Percentiles rank a stretch among this genome's conserved stretches.
These are phyloP conservation scores for Avahi laniger DNA, from an alignment of 2,797 vertebrate species.

Conservation along the genomic window DNA sequence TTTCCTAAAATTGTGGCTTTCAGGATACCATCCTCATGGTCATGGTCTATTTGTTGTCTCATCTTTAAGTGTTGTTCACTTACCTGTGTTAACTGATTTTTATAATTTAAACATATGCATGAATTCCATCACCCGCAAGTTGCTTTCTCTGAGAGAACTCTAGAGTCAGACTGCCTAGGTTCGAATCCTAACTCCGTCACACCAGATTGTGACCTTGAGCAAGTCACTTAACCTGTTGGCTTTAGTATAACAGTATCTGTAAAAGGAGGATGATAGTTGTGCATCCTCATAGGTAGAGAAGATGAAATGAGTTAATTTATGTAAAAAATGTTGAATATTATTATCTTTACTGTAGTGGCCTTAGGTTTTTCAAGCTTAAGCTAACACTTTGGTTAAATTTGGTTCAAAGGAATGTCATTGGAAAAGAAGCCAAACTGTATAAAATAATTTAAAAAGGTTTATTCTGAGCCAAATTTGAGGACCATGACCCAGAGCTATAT, in stretches of 20 bases:
- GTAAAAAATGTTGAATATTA: not conserved
- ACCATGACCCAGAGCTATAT: not conserved
- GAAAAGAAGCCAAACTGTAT: not conserved
- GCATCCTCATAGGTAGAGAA: not conserved
- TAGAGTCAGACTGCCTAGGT: too few species aligned
- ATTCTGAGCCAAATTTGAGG: not conserved
- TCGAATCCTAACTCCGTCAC: not conserved
- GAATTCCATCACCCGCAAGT: not conserved
- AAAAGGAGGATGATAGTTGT: not conserved
- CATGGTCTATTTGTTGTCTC: not conserved
- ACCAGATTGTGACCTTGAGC: not conserved
- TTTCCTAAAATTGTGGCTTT: not conserved
- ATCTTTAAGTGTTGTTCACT: not conserved
- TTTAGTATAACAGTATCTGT: not conserved
- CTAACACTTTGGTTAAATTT: not conserved
- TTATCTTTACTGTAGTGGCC: not conserved
- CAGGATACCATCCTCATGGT: not conserved
- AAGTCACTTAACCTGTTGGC: not conserved
- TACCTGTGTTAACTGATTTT: not conserved
- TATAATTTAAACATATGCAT: not conserved
- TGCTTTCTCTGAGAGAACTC: not conserved
- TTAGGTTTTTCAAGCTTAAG: not conserved
- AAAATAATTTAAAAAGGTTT: not conserved
- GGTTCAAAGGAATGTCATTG: not conserved
- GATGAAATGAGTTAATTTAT: not conserved